Percentiles rank a stretch among this genome's conserved stretches.
Evolutionary conservation across 2,113 vertebrate genomes (phyloP).

Genomic region (Paralichthys olivaceus): DNA sequence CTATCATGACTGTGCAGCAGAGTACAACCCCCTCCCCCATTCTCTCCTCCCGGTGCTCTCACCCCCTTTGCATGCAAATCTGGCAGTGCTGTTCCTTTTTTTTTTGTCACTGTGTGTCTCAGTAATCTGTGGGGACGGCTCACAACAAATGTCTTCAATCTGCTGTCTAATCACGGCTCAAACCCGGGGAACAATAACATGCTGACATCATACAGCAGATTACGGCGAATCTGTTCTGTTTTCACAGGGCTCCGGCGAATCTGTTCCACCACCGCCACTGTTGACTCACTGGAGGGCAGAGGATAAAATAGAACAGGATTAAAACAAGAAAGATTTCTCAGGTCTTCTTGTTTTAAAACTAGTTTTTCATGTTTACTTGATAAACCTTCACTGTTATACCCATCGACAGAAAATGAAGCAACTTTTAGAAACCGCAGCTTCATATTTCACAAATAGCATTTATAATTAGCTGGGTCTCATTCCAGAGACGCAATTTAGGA

Average conservation of each 20-base stretch:
- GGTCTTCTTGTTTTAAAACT: conserved; percentile 8
- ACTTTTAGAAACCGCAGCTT: conserved; percentile 24
- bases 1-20: conserved; percentile 1
- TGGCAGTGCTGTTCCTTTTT: not conserved
- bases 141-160: conserved; percentile 74
- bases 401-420: conserved; percentile 14
- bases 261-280: conserved; percentile 35
- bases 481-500: conserved; percentile 45
- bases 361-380: not conserved
- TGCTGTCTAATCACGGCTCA: conserved; percentile 71
- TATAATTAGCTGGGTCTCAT: conserved; percentile 38
- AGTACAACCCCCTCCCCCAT: fast-evolving
- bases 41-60: too few species aligned
- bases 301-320: not conserved
- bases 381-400: not conserved
- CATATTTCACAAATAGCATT: conserved; percentile 51
- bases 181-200: conserved; percentile 54
- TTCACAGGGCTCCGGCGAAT: conserved; percentile 40
- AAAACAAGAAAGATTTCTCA: conserved; percentile 4
- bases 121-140: conserved; percentile 47
- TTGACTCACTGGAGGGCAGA: conserved; percentile 3
- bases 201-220: conserved; percentile 64
- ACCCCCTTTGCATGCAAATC: not conserved
- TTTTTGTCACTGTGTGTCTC: conserved; percentile 23
- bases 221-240: conserved; percentile 60